Percentiles rank a stretch among this genome's conserved stretches.
Evolutionary conservation across 2,797 vertebrate genomes (phyloP).

Genomic region (Graptemys geographica): DNA sequence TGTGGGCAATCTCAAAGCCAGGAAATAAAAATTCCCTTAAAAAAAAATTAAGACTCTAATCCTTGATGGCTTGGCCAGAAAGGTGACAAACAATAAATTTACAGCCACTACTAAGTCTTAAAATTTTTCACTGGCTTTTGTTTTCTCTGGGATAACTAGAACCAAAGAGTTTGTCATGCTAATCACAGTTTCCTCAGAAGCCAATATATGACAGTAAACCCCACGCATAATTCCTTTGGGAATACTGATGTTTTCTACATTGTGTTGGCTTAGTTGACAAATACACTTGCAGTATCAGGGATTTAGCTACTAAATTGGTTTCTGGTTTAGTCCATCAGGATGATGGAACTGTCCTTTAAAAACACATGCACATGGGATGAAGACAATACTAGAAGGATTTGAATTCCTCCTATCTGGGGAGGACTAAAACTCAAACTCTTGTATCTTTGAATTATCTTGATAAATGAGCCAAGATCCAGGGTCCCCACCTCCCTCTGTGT

Average conservation of each 20-base stretch:
- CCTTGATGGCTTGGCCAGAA: background rate
- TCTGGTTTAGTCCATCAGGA: background rate
- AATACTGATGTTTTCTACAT: background rate
- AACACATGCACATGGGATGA: background rate
- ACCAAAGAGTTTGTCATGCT: background rate
- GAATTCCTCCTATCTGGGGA: background rate
- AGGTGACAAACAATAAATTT: background rate
- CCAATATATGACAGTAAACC: background rate
- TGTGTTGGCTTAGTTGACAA: background rate
- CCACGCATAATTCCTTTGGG: background rate
- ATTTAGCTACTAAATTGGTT: background rate
- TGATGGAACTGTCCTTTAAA: constrained; percentile 6
- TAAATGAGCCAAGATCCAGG: background rate
- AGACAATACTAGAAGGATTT: background rate
- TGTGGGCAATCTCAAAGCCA: fast-evolving
- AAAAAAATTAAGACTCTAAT: background rate
- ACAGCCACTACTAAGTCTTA: background rate
- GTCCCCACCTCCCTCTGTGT: background rate
- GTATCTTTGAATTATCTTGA: background rate
- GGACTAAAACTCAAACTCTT: background rate
- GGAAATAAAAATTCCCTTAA: background rate
- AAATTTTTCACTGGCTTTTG: background rate
- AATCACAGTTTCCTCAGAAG: background rate
- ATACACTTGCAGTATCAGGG: background rate
- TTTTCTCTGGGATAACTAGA: background rate